Evolutionary conservation across 2,888 invertebrate genomes (phyloP), one percentile per base, ranked within the genome.

Genomic region (Pseudococcus jackbeardsleyi): DNA sequence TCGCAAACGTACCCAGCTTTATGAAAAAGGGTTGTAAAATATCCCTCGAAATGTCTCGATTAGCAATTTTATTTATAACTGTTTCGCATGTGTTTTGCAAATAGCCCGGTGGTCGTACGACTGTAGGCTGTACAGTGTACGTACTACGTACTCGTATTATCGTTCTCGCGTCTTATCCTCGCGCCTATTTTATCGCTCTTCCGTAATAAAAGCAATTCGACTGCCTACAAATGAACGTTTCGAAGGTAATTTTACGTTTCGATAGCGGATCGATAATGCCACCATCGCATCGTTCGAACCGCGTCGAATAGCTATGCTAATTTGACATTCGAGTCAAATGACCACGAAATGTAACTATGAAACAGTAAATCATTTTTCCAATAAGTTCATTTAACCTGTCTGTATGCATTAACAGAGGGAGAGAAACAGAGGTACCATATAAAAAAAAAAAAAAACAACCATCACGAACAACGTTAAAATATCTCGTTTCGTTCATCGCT

Each of bases 1-100:
- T 5, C 54, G 54, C 5, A 68, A 68, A 68, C 11, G 68, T 15
- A 64, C 7, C 64, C 42, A 42, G 59, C 12, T 11, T 46, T 46
- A 50, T 17, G 54, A 68, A 26, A 68, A 68, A 22, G 68, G 68
- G 22, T 68, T 26, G 68, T 68, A 26, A 68, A 68, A 68, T 54
- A 54, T n/a, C 54, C 5, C 54, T 17, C n/a, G 15, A 54, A 54
- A 54, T 54, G 54, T 54, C 54, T 54, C 54, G 54, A 54, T 54
- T 54, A 54, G 54, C 17, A 54, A 54, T 54, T 54, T 54, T 68
- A 68, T 68, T 68, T 68, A 68, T 26, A 68, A 68, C 68, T 8
- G 12, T 68, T 68, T 68, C 68, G 68, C 68, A 68, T 68, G 68
- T 68, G 26, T 68, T 68, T 68, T 6, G 26, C 11, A 68, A 68